phyloP scores from a whole-genome alignment of 1,140 invertebrate genomes.

The Drosophila carrolli region DNA sequence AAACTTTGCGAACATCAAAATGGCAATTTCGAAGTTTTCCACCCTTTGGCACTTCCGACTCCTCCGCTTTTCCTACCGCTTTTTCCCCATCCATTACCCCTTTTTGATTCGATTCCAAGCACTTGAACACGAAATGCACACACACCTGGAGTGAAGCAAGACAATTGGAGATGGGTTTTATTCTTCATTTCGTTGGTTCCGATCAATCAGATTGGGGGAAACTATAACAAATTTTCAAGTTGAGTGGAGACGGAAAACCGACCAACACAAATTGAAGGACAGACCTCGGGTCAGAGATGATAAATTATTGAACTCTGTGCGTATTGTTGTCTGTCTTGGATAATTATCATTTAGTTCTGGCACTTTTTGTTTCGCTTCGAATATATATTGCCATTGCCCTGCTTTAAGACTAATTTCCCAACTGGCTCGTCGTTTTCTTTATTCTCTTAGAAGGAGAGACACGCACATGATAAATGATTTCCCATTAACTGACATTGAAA shows the following conservation, averaged over 20 bases:
- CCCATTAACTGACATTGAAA: slow-evolving; percentile 78
- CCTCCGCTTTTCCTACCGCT: background rate
- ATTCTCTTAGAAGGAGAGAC: slow-evolving; percentile 30
- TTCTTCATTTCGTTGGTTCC: slow-evolving; percentile 6
- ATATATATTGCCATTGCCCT: slow-evolving; percentile 2
- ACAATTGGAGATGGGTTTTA: slow-evolving; percentile 30
- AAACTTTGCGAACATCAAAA: slow-evolving; percentile 51
- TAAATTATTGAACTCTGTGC: slow-evolving; percentile 34
- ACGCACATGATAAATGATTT: slow-evolving; percentile 83
- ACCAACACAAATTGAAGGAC: slow-evolving; percentile 29
- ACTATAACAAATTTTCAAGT: slow-evolving; percentile 50
- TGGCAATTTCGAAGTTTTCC: slow-evolving; percentile 65
- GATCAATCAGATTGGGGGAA: slow-evolving; percentile 30
- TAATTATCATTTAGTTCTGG: slow-evolving; percentile 82
- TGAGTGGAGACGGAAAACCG: slow-evolving; percentile 7
- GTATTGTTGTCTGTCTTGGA: slow-evolving; percentile 42
- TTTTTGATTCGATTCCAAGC: slow-evolving; percentile 30
- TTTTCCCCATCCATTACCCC: slow-evolving; percentile 20
- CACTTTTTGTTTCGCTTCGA: slow-evolving; percentile 62
- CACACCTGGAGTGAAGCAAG: slow-evolving; percentile 22
- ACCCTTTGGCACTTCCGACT: slow-evolving; percentile 14
- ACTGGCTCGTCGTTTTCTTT: slow-evolving; percentile 10
- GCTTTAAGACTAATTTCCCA: slow-evolving; percentile 7
- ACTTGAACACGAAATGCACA: slow-evolving; percentile 43
- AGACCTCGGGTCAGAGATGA: slow-evolving; percentile 36